Percentiles rank a stretch among this genome's conserved stretches.
phyloP scores from a whole-genome alignment of 2,113 vertebrate genomes.

The Haemorhous mexicanus region DNA sequence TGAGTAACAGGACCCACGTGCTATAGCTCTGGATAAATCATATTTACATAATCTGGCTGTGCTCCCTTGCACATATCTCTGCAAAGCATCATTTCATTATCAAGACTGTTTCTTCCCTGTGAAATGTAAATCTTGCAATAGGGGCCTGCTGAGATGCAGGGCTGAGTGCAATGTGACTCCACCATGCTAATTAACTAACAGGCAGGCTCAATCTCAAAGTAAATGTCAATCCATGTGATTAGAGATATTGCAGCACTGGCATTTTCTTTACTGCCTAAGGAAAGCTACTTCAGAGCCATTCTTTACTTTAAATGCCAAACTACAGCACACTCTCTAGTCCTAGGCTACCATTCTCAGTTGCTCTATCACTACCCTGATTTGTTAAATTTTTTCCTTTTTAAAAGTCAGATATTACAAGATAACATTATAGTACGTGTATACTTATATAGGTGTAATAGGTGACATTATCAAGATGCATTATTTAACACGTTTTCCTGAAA shows the following conservation, averaged over 20 bases:
- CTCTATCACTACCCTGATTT: not conserved
- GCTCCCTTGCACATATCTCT: not conserved
- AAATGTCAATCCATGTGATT: slow-evolving; percentile 11
- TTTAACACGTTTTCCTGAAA: not conserved
- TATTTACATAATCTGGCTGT: slow-evolving; percentile 21
- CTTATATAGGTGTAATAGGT: not conserved
- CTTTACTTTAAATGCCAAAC: not conserved
- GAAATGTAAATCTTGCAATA: slow-evolving; percentile 44
- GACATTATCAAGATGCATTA: not conserved
- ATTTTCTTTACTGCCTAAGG: not conserved
- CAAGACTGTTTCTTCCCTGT: not conserved
- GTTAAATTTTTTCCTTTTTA: not conserved
- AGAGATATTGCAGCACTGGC: not conserved
- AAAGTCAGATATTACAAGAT: not conserved
- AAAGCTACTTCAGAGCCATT: not conserved
- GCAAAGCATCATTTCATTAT: slow-evolving; percentile 42
- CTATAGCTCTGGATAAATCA: slow-evolving; percentile 7
- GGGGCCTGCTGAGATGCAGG: not conserved
- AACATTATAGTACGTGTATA: not conserved
- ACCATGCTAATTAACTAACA: slow-evolving; percentile 8
- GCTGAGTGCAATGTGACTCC: not conserved
- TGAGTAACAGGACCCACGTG: not conserved
- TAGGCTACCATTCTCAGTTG: not conserved
- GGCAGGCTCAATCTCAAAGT: not conserved
- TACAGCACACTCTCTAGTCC: not conserved